Percentiles rank a stretch among this genome's conserved stretches.
Evolutionary conservation across 2,797 vertebrate species (phyloP).

Genomic region (Setipinna tenuifilis): DNA sequence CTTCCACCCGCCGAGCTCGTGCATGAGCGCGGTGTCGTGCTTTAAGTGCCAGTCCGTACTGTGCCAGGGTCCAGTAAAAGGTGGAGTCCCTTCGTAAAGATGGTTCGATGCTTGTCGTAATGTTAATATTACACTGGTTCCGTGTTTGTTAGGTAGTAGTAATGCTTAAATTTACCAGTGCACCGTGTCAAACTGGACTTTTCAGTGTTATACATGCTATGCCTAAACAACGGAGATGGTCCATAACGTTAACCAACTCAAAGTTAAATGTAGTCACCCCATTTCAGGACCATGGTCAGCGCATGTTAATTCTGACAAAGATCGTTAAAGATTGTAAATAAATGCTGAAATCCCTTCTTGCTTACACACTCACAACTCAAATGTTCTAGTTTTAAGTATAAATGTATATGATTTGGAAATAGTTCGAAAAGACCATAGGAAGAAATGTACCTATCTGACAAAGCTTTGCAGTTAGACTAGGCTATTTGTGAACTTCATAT

Average conservation of each 20-base stretch:
- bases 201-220: background rate
- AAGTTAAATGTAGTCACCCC: background rate
- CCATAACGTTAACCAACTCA: background rate
- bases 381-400: too few species aligned
- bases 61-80: background rate
- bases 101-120: background rate
- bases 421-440: too few species aligned
- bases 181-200: background rate
- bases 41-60: background rate
- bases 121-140: background rate
- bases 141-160: background rate
- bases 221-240: background rate
- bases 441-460: too few species aligned
- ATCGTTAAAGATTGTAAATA: background rate
- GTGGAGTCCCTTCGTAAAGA: background rate
- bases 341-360: too few species aligned
- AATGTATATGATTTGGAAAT: too few species aligned
- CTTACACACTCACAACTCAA: too few species aligned
- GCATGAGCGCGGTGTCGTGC: slow-evolving; percentile 20
- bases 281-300: slow-evolving; percentile 64
- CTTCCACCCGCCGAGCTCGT: slow-evolving; percentile 33
- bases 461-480: too few species aligned
- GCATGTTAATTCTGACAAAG: background rate
- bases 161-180: background rate
- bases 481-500: too few species aligned